Evolutionary conservation across 2,113 vertebrate genomes (phyloP), one percentile per base, ranked within the genome.

Genomic region (Menura novaehollandiae): DNA sequence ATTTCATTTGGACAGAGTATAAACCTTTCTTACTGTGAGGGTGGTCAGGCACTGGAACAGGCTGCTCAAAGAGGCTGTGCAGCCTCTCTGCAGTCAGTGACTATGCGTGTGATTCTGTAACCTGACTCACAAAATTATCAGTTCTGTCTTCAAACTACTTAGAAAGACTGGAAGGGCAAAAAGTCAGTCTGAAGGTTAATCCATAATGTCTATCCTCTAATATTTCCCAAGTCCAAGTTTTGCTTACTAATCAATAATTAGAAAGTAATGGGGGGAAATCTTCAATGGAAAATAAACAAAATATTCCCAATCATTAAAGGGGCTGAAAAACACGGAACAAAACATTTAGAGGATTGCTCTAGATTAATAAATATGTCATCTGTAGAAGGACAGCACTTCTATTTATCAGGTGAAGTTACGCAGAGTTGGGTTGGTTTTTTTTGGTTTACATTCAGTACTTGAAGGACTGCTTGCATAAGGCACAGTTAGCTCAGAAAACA

Each of bases 71-170:
- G 49, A 52, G 13, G 19, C 55, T 44, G 33, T 52, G 56, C 19
- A 91, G 52, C 26, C 35, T 28, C 37, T 1, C 0, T 15, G 30
- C n/a, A 26, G 51, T 5, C 53, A 13, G 1, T 12, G 37, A 55
- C 19, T 22, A 51, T 6, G 13, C 13, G 7, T 33, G 18, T 26
- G 23, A 37, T 16, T 58, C 69, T 26, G 13, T 14, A 77, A 35
- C 20, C 24, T 37, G 37, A n/a, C 15, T n/a, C 49, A 67, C 7
- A 26, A 75, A 89, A 72, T n/a, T 21, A 77, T 17, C 39, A 85
- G 6, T 49, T 80, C 64, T 78, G 39, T 33, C 37, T 89, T 81
- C 33, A 67, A 81, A 77, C 20, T 74, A 19, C 3, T 74, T 56
- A 69, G 20, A 21, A 91, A 84, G 30, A 84, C 16, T 37, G 17